Percentiles rank a stretch among this genome's conserved stretches.
phyloP scores from a whole-genome alignment of 2,888 invertebrate genomes.

The Vesta saturnalis region DNA sequence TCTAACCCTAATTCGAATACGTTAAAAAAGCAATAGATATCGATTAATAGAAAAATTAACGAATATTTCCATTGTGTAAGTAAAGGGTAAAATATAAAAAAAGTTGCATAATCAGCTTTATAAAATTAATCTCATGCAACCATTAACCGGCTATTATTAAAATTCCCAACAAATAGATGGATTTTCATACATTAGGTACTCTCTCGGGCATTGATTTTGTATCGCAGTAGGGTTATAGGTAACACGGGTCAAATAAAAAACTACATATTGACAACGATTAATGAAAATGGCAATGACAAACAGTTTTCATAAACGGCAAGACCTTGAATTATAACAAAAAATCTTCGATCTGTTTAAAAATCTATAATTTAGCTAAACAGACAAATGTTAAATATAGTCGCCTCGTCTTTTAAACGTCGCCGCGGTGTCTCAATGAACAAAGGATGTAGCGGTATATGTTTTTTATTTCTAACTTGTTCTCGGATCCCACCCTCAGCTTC shows the following conservation, averaged over 20 bases:
- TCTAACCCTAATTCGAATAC: background rate
- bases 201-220: background rate
- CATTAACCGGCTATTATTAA: slow-evolving; percentile 13
- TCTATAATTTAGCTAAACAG: slow-evolving; percentile 1
- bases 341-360: background rate
- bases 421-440: slow-evolving; percentile 26
- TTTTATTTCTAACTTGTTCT: slow-evolving; percentile 32
- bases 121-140: slow-evolving; percentile 29
- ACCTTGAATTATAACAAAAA: background rate
- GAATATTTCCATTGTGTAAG: background rate
- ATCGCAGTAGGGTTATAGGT: background rate
- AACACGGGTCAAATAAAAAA: too few relatives aligned
- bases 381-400: slow-evolving; percentile 4
- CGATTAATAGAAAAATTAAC: slow-evolving; percentile 4
- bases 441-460: slow-evolving; percentile 30
- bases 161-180: slow-evolving; percentile 15
- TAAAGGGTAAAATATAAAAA: slow-evolving; percentile 25
- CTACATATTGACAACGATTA: background rate
- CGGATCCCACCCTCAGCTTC: slow-evolving; percentile 21
- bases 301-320: background rate
- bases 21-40: background rate
- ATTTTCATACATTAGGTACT: slow-evolving; percentile 8
- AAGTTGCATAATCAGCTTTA: slow-evolving; percentile 29
- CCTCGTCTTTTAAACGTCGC: slow-evolving; percentile 19
- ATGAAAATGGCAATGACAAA: background rate